phyloP scores from a whole-genome alignment of 1,140 invertebrate species.

The Mamestra configurata region DNA sequence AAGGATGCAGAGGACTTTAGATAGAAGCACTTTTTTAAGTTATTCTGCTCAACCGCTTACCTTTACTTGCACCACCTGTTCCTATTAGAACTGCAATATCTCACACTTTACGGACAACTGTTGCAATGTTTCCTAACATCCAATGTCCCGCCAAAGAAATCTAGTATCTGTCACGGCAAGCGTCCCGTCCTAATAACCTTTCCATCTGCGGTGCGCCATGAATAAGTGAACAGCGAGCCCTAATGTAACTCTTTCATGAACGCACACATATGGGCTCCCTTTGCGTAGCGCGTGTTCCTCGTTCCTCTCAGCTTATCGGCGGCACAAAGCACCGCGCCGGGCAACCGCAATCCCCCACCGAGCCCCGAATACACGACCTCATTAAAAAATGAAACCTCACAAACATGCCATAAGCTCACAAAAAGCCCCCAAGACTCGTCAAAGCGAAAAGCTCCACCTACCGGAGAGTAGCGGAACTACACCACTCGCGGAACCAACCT shows the following conservation, averaged over 20 bases:
- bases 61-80: too few relatives aligned
- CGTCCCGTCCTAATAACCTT: conserved; percentile 49
- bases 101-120: too few relatives aligned
- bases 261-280: conserved; percentile 67
- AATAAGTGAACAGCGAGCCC: conserved; percentile 77
- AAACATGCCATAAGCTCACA: conserved; percentile 74
- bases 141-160: background rate
- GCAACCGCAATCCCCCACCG: conserved; percentile 70
- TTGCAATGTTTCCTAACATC: too few relatives aligned
- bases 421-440: conserved; percentile 75
- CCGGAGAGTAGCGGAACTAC: conserved; percentile 85
- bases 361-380: conserved; percentile 81
- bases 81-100: background rate
- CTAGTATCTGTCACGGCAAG: background rate
- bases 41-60: too few relatives aligned
- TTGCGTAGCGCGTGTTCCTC: conserved; percentile 65
- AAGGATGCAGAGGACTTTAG: too few relatives aligned
- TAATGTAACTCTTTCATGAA: conserved; percentile 79
- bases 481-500: conserved; percentile 82
- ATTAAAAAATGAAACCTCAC: conserved; percentile 86
- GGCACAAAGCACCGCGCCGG: conserved; percentile 69
- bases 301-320: conserved; percentile 63
- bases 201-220: conserved; percentile 60
- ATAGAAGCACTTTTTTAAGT: too few relatives aligned
- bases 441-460: conserved; percentile 83